These are phyloP conservation scores for Lycia hirtaria DNA, from an alignment of 2,888 invertebrate genomes.

Conservation along the genomic window DNA sequence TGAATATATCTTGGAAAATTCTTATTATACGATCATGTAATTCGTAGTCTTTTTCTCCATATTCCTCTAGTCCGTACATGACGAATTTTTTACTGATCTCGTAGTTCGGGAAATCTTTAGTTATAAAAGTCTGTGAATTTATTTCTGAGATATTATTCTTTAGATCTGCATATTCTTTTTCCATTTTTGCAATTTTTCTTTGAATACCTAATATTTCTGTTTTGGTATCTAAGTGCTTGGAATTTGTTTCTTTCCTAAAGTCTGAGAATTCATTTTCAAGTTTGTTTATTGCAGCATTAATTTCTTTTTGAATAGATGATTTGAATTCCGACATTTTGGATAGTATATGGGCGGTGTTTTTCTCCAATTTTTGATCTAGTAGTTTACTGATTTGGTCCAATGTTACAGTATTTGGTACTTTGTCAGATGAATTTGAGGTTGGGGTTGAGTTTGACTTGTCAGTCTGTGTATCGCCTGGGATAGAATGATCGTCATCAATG, in stretches of 20 bases:
- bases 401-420: background rate
- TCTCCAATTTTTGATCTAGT: background rate
- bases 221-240: background rate
- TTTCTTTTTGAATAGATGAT: background rate
- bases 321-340: too few relatives aligned
- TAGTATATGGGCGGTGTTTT: background rate
- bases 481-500: background rate
- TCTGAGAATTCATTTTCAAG: background rate
- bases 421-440: background rate
- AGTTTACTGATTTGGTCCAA: background rate
- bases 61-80: conserved; percentile 5
- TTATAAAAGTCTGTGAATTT: background rate
- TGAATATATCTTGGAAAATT: background rate
- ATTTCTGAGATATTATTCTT: background rate
- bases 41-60: background rate
- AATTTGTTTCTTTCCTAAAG: background rate
- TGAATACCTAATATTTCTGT: background rate
- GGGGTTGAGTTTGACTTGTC: background rate
- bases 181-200: background rate
- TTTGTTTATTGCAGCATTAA: background rate
- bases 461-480: background rate
- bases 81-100: conserved; percentile 5
- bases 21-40: background rate
- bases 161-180: background rate
- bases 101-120: background rate